A percentile compares a stretch with the other conserved stretches of the same genome.
Evolutionary conservation across 2,888 invertebrate genomes (phyloP).

Genomic region (Andrena camellia): DNA sequence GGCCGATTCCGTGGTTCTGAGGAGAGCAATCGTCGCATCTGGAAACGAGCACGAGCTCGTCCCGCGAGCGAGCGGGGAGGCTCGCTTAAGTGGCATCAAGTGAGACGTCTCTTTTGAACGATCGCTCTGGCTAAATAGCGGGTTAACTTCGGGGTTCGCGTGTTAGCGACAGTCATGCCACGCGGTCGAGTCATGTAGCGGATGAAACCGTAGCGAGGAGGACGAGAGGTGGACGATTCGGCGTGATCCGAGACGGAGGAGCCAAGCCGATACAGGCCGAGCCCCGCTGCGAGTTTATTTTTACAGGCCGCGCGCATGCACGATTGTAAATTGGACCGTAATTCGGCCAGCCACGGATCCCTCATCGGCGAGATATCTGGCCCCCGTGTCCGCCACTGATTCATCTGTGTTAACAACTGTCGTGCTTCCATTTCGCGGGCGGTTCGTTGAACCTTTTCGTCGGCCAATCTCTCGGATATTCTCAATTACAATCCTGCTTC

Average conservation of each 20-base stretch:
- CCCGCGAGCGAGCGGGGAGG: constrained; percentile 42
- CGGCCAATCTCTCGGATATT: constrained; percentile 38
- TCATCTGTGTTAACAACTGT: constrained; percentile 41
- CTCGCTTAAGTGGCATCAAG: constrained; percentile 74
- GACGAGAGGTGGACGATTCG: constrained; percentile 55
- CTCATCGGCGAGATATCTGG: constrained; percentile 34
- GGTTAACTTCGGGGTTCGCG: constrained; percentile 78
- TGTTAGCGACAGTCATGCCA: constrained; percentile 78
- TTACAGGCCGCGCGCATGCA: constrained; percentile 65
- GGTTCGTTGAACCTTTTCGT: constrained; percentile 55
- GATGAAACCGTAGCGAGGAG: constrained; percentile 54
- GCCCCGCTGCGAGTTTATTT: constrained; percentile 71
- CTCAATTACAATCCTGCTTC: constrained; percentile 41
- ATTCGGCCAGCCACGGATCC: constrained; percentile 64
- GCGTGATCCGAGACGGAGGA: constrained; percentile 54
- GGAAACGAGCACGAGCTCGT: constrained; percentile 52
- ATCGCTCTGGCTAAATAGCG: constrained; percentile 76
- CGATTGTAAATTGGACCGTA: constrained; percentile 80
- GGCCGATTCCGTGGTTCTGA: constrained; percentile 57
- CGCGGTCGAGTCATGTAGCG: constrained; percentile 73
- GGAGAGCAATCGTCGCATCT: constrained; percentile 64
- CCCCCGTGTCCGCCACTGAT: constrained; percentile 42
- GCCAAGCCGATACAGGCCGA: constrained; percentile 50
- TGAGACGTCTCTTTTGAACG: constrained; percentile 76
- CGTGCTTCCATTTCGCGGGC: constrained; percentile 37